Evolutionary conservation across 2,888 invertebrate species (phyloP).

Genomic region (Diplazon laetatorius): DNA sequence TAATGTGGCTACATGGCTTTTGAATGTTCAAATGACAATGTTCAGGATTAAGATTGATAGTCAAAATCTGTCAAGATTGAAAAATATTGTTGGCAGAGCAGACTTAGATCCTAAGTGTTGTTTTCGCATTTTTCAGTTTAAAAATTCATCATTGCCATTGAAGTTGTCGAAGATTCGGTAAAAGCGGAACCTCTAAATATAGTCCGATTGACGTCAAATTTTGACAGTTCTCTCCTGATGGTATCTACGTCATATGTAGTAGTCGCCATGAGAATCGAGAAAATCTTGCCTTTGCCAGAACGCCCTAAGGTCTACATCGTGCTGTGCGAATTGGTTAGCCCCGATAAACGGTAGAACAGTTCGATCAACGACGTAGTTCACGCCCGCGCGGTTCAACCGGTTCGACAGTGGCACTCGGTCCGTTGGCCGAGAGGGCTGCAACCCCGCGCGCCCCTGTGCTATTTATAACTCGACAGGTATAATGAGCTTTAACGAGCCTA

Average conservation of each 20-base stretch:
- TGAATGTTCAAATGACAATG: no score
- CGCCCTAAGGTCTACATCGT: conserved; percentile 4
- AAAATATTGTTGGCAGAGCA: no score
- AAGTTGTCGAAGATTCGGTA: not conserved
- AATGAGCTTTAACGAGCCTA: conserved; percentile 39
- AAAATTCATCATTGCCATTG: not conserved
- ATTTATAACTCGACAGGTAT: conserved; percentile 51
- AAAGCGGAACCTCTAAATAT: no score
- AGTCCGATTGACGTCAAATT: no score
- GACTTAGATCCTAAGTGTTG: no score
- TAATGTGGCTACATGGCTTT: no score
- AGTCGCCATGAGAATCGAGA: no score
- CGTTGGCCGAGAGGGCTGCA: conserved; percentile 42
- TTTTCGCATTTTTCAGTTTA: not conserved
- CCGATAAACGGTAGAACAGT: conserved; percentile 52
- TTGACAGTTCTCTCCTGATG: no score
- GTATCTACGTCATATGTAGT: no score
- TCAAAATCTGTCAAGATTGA: not conserved
- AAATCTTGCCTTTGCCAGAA: no score
- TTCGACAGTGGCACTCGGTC: conserved; percentile 30
- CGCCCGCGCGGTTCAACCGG: conserved; percentile 38
- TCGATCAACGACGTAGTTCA: conserved; percentile 49
- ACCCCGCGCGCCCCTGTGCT: conserved; percentile 41
- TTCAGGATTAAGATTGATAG: no score
- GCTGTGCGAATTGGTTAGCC: conserved; percentile 27